Base-by-base conservation (phyloP, 1,140 invertebrate genomes). In the Campoletis sonorensis region DNA sequence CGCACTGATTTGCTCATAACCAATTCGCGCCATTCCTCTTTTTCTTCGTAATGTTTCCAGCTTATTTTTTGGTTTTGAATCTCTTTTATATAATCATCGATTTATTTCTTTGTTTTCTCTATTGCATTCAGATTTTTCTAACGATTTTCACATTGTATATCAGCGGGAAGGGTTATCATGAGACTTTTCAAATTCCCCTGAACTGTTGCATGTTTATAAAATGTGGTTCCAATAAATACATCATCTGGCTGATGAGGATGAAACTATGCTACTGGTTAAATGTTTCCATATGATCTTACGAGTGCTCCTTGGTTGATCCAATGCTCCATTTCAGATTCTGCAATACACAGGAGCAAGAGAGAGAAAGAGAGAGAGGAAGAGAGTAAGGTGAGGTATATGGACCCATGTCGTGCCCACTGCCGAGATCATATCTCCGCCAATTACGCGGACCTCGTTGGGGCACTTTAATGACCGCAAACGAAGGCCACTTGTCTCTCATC, bases 401-500 rank as follows among this genome's bases (percentile, higher is more conserved):
- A 76, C 68, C 82, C 23, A 81, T 82, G 83, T 82, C 81, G 79
- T 84, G 83, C 79, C 81, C 73, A 81, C 73, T 58, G 79, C 76
- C 73, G 67, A 76, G 83, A 84, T 84, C 79, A 83, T 84, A 84
- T 84, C 83, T 80, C 58, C 58, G 79, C 81, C 83, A 84, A 84
- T 83, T 84, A 84, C 81, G 75, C 71, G 70, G 78, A 75, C 61
- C 71, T 81, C 51, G 80, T 73, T 79, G 27, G 68, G 79, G 76
- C 76, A 37, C 81, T 84, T 82, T 84, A 84, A 84, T 84, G 80
- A 82, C 81, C 78, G 67, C 75, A 75, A 79, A 82, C 81, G 64
- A 77, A 73, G 75, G 79, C 71, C 51, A 27, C 61, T 73, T 64
- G 79, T 73, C 54, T 77, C 54, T 72, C 79, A 45, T 54, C n/a